Evolutionary conservation across 2,888 invertebrate genomes (phyloP).

Genomic region (Allygus modestus): DNA sequence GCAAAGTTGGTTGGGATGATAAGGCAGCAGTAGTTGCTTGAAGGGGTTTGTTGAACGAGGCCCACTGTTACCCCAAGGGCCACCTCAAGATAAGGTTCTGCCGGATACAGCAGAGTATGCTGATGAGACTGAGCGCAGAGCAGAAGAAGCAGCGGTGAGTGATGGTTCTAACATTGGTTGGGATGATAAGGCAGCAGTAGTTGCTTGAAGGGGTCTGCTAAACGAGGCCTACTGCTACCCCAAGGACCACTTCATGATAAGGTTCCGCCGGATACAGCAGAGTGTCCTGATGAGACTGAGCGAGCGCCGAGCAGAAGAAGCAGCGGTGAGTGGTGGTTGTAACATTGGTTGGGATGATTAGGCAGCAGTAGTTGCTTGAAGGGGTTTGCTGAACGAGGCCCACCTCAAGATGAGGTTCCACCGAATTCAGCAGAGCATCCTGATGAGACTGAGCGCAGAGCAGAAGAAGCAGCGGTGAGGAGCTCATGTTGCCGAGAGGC

Average conservation of each 20-base stretch:
- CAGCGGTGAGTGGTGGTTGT: constrained; percentile 64
- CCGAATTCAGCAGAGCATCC: constrained; percentile 83
- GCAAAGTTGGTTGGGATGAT: too few relatives aligned
- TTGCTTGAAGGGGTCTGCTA: constrained; percentile 78
- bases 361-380: too few relatives aligned
- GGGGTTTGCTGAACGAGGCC: constrained; percentile 89
- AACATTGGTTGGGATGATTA: too few relatives aligned
- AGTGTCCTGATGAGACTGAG: constrained; percentile 76
- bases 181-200: too few relatives aligned
- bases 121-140: constrained; percentile 73
- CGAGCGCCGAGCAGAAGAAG: constrained; percentile 72
- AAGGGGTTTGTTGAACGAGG: constrained; percentile 97
- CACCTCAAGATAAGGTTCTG: constrained; percentile 94
- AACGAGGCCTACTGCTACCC: constrained; percentile 93
- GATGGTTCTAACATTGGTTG: too few relatives aligned
- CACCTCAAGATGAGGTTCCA: constrained; percentile 94
- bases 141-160: constrained; percentile 65
- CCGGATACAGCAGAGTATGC: constrained; percentile 83
- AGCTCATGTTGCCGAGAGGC: constrained; percentile 88
- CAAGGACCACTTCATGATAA: constrained; percentile 90
- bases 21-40: background rate
- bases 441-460: constrained; percentile 73
- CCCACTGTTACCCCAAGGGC: constrained; percentile 88
- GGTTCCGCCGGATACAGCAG: constrained; percentile 90
- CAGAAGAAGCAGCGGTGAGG: constrained; percentile 64